Conservation (phyloP, 1,140 invertebrate genomes). For the Leptinotarsa undecemlineata region DNA sequence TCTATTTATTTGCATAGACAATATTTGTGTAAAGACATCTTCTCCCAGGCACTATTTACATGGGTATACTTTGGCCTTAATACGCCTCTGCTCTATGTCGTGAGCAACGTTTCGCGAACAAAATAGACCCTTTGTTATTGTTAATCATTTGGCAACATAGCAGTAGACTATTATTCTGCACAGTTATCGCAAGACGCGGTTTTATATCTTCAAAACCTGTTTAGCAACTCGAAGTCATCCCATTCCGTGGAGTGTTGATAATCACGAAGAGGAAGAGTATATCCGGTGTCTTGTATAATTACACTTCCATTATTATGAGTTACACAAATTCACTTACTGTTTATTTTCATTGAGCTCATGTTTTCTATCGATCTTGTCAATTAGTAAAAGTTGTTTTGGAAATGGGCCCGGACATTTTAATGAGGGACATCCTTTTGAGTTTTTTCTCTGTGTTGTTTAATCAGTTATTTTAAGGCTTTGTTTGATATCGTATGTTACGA, state of each 20-base stretch:
- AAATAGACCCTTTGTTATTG: no score
- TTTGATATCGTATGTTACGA: not conserved
- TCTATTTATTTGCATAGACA: no score
- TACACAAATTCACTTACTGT: not conserved
- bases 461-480: not conserved
- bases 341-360: not conserved
- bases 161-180: slow-evolving; percentile 8
- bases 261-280: slow-evolving; percentile 22
- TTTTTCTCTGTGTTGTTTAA: not conserved
- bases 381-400: not conserved
- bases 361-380: not conserved
- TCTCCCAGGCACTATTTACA: no score
- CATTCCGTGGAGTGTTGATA: slow-evolving; percentile 20
- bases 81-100: no score
- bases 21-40: no score
- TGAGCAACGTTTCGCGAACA: no score
- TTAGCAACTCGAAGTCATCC: slow-evolving; percentile 17
- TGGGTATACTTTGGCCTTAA: no score
- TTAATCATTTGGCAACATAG: slow-evolving; percentile 1
- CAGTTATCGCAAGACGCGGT: slow-evolving; percentile 21
- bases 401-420: not conserved
- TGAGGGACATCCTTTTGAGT: not conserved
- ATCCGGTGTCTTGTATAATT: slow-evolving; percentile 12
- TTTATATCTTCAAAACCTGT: slow-evolving; percentile 24
- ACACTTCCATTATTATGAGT: not conserved